A percentile compares a stretch with the other conserved stretches of the same genome.
Conservation (phyloP, 2,797 vertebrate species). For the Orientallactaga sibirica region DNA sequence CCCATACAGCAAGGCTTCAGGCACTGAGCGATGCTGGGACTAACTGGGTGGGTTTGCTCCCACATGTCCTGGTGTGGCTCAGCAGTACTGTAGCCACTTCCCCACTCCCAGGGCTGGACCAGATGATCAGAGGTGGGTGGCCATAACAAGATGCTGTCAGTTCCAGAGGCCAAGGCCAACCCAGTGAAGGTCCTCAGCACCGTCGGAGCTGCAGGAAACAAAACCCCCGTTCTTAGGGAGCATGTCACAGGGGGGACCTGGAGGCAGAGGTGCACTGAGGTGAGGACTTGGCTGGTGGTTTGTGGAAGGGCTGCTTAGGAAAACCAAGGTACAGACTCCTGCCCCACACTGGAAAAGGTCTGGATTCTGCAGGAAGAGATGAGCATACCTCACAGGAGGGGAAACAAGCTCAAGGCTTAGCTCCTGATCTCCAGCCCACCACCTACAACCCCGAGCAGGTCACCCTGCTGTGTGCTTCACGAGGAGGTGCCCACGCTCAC, state of each 20-base stretch:
- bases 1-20: background rate
- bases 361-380: background rate
- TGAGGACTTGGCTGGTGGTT: background rate
- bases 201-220: background rate
- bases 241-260: background rate
- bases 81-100: background rate
- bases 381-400: rapidly evolving
- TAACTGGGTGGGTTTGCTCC: background rate
- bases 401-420: background rate
- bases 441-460: no score
- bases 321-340: background rate
- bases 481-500: background rate
- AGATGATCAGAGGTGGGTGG: background rate
- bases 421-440: background rate
- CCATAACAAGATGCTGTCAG: background rate
- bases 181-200: background rate
- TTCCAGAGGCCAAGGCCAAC: background rate
- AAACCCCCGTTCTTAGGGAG: background rate
- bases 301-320: background rate
- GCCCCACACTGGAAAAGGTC: background rate
- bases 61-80: background rate
- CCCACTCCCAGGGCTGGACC: background rate
- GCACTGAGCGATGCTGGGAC: background rate
- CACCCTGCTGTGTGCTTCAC: background rate
- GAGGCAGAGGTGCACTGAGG: background rate